Evolutionary conservation across 2,888 invertebrate species (phyloP).

Genomic region (Agrotis segetum): DNA sequence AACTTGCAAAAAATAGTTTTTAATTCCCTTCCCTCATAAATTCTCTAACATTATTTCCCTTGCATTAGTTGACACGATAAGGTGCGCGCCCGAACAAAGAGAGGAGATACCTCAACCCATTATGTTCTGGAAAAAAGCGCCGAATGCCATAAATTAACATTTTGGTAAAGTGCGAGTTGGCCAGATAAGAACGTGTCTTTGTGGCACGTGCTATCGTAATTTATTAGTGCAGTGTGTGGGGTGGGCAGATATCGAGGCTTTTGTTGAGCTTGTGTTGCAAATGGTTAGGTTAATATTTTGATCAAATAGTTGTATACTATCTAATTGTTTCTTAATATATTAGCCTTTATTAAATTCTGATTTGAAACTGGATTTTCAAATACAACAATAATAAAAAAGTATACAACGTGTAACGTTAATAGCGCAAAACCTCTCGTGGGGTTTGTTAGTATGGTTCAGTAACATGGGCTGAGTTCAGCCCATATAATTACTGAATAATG

Average conservation of each 20-base stretch:
- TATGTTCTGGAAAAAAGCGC: slow-evolving; percentile 67
- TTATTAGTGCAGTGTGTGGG: slow-evolving; percentile 65
- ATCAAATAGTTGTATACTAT: background rate
- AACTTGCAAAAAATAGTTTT: slow-evolving; percentile 38
- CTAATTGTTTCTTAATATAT: too few relatives aligned
- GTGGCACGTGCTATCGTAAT: slow-evolving; percentile 70
- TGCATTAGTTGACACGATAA: slow-evolving; percentile 47
- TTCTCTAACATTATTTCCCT: slow-evolving; percentile 35
- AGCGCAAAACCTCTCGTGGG: too few relatives aligned
- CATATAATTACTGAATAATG: too few relatives aligned
- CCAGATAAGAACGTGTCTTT: slow-evolving; percentile 76
- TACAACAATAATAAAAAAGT: too few relatives aligned
- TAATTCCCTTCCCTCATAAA: slow-evolving; percentile 26
- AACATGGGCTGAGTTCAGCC: too few relatives aligned
- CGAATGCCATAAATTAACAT: slow-evolving; percentile 76
- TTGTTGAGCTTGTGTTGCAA: background rate
- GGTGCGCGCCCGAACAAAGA: slow-evolving; percentile 56
- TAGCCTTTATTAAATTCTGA: too few relatives aligned
- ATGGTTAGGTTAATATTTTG: background rate
- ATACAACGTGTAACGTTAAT: too few relatives aligned
- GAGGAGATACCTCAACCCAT: slow-evolving; percentile 65
- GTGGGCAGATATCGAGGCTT: slow-evolving; percentile 25
- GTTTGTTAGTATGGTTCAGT: too few relatives aligned
- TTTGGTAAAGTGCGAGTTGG: slow-evolving; percentile 73
- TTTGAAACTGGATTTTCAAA: too few relatives aligned